These are phyloP conservation scores for Ceyx melanurus DNA, from an alignment of 2,113 vertebrate species.

Conservation along the genomic window DNA sequence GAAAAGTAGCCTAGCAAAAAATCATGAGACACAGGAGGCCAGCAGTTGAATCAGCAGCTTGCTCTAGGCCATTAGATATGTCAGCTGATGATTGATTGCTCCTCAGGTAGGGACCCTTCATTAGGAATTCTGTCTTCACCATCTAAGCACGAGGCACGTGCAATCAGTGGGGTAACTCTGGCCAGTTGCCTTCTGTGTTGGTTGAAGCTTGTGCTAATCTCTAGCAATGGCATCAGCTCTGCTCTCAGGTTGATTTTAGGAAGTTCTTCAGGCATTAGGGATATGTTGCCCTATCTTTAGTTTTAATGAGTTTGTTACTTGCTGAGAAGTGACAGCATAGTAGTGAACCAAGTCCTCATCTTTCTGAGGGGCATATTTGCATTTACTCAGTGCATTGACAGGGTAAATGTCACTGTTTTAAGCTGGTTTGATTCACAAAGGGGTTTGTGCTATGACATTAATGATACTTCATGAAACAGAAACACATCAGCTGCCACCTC, in stretches of 20 bases:
- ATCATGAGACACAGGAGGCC: background rate
- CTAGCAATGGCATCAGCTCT: background rate
- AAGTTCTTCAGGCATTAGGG: background rate
- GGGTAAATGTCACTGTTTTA: conserved; percentile 1
- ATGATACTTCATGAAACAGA: conserved; percentile 15
- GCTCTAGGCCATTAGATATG: background rate
- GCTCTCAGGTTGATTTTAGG: background rate
- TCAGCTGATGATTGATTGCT: background rate
- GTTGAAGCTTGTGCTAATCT: background rate
- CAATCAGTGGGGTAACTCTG: background rate
- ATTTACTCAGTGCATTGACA: background rate
- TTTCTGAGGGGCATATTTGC: background rate
- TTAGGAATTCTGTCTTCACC: background rate
- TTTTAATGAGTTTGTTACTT: background rate
- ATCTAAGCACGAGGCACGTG: background rate
- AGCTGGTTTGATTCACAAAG: background rate
- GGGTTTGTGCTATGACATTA: background rate
- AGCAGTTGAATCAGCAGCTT: background rate
- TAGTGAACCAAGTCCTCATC: background rate
- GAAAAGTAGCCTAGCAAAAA: background rate
- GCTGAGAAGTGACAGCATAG: background rate
- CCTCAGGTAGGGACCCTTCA: background rate
- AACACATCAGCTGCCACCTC: background rate
- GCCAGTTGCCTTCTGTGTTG: background rate
- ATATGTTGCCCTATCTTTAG: background rate